Evolutionary conservation across 2,113 vertebrate species (phyloP), one percentile per base, ranked within the genome.

Genomic region (Phyllopteryx taeniolatus): DNA sequence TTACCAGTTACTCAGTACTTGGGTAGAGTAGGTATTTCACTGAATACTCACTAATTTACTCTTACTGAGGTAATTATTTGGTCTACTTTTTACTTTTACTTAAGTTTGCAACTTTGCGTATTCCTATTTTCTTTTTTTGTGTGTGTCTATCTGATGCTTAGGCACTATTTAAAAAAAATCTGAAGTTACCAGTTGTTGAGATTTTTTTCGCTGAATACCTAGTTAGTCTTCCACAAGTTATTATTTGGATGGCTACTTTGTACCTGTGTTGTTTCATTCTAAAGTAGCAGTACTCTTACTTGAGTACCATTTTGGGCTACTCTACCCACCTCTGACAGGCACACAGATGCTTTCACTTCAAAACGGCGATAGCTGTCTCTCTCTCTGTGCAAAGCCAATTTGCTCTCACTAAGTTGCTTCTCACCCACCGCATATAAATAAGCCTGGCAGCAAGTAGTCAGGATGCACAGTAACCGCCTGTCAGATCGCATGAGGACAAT

Each of bases 401-500:
- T 87, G 82, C 86, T 79, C 79, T 85, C 75, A 76, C 69, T 72
- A 74, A 82, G 86, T 85, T 87, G 75, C 86, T 77, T 75, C 71
- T 81, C 86, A 72, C 84, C 72, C 31, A 70, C 85, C 84, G 90
- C 85, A 89, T 90, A 90, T 89, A 89, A 91, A 91, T 87, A 88
- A 90, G 88, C 31, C 80, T 79, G 84, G 81, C 85, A 81, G 73
- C 67, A 47, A 75, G 76, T 43, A 74, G 85, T 75, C 83, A 70
- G 79, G 71, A 79, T 59, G 6, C 83, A 79, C 79, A 77, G 81
- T 80, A 86, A 85, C 86, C 76, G 78, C 79, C 79, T 81, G 84
- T 82, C 84, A 83, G 86, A 78, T 87, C 72, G 78, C 82, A 86
- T 81, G 83, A 86, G 86, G 85, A 86, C 85, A 85, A 86, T 83